These are phyloP conservation scores for Ctenodactylus gundi DNA, from an alignment of 2,113 vertebrate genomes.

Conservation along the genomic window DNA sequence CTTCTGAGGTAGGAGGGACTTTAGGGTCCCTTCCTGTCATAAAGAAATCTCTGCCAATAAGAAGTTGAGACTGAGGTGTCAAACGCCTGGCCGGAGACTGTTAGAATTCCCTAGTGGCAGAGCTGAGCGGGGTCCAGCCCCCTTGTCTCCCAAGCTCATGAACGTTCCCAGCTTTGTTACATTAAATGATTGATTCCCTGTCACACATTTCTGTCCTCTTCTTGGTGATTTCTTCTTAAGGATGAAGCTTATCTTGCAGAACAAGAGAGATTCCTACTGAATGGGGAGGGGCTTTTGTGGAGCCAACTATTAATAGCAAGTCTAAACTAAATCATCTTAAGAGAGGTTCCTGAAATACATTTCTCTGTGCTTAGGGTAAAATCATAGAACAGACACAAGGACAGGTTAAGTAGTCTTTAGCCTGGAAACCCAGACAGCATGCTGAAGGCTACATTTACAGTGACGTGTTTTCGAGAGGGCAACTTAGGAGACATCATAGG, in stretches of 20 bases:
- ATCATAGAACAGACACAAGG: background rate
- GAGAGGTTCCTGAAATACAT: background rate
- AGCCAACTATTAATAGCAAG: background rate
- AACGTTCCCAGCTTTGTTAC: background rate
- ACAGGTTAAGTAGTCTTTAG: background rate
- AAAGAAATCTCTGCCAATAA: background rate
- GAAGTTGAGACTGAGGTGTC: background rate
- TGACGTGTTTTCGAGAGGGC: background rate
- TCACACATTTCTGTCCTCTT: background rate
- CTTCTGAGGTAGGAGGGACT: background rate
- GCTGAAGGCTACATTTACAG: background rate
- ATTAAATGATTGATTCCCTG: background rate
- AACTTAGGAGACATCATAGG: slow-evolving; percentile 72
- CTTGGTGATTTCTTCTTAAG: background rate
- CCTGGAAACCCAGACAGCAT: background rate
- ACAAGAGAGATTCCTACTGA: background rate
- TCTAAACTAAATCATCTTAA: slow-evolving; percentile 6
- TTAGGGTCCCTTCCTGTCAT: background rate
- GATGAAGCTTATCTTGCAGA: background rate
- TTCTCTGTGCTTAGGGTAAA: background rate
- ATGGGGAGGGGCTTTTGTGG: background rate
- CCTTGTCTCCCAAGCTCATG: background rate
- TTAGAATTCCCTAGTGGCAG: background rate
- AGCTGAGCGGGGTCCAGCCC: background rate
- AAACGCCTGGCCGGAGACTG: background rate